Evolutionary conservation across 2,113 vertebrate genomes (phyloP).

Genomic region (Sula dactylatra): DNA sequence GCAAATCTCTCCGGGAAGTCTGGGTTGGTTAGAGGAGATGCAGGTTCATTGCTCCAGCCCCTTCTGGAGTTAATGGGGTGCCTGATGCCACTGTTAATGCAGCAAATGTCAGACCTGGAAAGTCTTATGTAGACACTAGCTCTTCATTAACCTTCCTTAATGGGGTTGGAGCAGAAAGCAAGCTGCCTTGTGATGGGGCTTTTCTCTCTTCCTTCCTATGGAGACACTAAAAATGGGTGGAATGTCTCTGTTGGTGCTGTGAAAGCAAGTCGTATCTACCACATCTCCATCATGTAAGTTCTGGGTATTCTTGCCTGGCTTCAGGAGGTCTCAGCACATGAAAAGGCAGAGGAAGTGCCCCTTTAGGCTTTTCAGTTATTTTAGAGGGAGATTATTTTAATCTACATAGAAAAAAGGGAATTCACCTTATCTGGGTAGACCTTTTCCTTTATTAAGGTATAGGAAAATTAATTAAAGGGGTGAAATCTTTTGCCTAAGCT

Average conservation of each 20-base stretch:
- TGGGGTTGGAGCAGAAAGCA: background rate
- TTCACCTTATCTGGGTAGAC: background rate
- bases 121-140: background rate
- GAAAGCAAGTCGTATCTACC: background rate
- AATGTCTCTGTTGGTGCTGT: background rate
- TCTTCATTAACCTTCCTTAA: background rate
- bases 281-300: too few species aligned
- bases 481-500: background rate
- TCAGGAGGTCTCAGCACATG: background rate
- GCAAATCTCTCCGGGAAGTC: background rate
- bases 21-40: background rate
- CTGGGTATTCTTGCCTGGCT: background rate
- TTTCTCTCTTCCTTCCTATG: background rate
- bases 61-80: background rate
- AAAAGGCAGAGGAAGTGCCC: background rate
- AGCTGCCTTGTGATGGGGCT: background rate
- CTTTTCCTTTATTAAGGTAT: background rate
- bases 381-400: background rate
- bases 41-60: background rate
- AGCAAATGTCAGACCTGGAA: too few species aligned
- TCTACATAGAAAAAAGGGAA: background rate
- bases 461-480: background rate
- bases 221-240: background rate
- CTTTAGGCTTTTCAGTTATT: background rate
- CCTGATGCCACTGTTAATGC: background rate